These are phyloP conservation scores for Micromesistius poutassou DNA, from an alignment of 2,797 vertebrate genomes.

Conservation along the genomic window DNA sequence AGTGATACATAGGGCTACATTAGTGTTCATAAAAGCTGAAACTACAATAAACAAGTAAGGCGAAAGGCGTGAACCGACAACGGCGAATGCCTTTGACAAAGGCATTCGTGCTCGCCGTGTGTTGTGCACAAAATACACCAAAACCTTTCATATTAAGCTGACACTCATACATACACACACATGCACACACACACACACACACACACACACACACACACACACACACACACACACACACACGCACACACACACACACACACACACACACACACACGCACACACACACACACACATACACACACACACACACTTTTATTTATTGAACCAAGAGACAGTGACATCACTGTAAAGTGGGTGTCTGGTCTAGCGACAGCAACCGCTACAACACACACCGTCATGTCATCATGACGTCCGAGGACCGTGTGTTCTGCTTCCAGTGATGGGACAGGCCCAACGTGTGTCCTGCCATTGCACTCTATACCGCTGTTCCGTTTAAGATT, in stretches of 20 bases:
- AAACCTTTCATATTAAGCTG: no score
- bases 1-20: not conserved
- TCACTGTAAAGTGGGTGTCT: not conserved
- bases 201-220: not conserved
- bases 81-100: not conserved
- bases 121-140: no score
- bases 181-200: not conserved
- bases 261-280: not conserved
- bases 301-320: not conserved
- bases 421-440: not conserved
- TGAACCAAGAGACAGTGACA: not conserved
- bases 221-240: not conserved
- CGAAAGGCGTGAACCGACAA: not conserved
- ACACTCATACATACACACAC: no score
- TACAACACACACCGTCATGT: not conserved
- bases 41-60: not conserved
- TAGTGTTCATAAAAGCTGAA: not conserved
- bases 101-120: not conserved
- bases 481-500: not conserved
- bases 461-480: not conserved
- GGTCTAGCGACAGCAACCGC: not conserved
- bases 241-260: not conserved
- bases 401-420: no score
- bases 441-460: not conserved
- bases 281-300: not conserved